Evolutionary conservation across 2,888 invertebrate species (phyloP).

Genomic region (Drosophila paracracens): DNA sequence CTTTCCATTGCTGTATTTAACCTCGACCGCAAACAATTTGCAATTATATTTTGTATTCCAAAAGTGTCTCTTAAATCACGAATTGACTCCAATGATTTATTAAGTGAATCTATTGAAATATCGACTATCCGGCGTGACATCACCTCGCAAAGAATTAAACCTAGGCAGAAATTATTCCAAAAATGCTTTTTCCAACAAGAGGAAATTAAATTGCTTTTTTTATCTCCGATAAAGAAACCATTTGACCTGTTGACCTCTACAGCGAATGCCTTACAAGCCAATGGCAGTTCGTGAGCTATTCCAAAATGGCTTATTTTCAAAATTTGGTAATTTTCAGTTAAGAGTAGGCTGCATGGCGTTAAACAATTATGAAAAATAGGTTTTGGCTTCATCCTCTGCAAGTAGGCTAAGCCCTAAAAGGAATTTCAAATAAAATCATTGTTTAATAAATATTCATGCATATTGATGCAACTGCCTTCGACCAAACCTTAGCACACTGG

Average conservation of each 20-base stretch:
- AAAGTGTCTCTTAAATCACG: no score
- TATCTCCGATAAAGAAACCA: no score
- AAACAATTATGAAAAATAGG: not conserved
- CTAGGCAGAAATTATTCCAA: not conserved
- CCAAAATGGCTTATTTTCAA: not conserved
- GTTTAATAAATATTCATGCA: not conserved
- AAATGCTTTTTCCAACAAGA: not conserved
- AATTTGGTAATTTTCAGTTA: not conserved
- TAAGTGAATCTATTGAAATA: not conserved
- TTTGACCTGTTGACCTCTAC: fast-evolving
- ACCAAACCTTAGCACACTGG: constrained; percentile 6
- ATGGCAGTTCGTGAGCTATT: not conserved
- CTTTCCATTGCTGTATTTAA: no score
- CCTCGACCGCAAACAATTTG: no score
- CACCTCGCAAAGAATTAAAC: not conserved
- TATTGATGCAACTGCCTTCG: not conserved
- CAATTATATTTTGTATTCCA: no score
- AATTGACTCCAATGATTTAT: not conserved
- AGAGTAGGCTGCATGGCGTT: not conserved
- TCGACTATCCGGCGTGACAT: not conserved
- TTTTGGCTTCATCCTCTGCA: not conserved
- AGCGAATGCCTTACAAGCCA: not conserved
- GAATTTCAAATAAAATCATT: not conserved
- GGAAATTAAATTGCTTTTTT: no score
- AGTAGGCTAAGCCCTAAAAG: not conserved